Evolutionary conservation across 2,113 vertebrate species (phyloP), one percentile per base, ranked within the genome.

Genomic region (Larimichthys polyactis): DNA sequence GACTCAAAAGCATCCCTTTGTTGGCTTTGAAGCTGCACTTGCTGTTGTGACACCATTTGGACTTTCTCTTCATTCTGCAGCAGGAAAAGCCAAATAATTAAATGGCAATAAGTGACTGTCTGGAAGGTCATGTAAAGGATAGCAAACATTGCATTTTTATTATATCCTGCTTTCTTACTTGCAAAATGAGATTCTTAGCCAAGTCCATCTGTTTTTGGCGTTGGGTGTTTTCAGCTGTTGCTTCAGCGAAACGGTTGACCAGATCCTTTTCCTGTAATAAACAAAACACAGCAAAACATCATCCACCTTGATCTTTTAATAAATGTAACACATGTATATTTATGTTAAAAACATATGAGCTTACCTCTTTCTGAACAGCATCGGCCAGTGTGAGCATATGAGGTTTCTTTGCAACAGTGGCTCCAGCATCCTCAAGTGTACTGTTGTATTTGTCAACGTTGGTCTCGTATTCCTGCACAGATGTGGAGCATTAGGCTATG

Each of bases 11-110:
- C n/a, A 11, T 2, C 89, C 22, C 4, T 78, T 49, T 85, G 87
- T 59, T 91, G 90, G 71, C 78, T 96, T 91, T 95, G 81, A 4
- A 94, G 91, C 58, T 95, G 95, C 67, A 96, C 95, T 4, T 75
- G 36, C 36, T 40, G 93, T 63, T 94, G 85, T 5, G 11, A 82
- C 48, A 93, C 89, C 62, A 90, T 27, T 8, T 93, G 91, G 62
- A 96, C 91, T 82, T 97, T 96, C 4, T 90, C 95, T 90, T 97
- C 97, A 86, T 96, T 98, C 97, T 99, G 91, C 70, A 78, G 77
- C 70, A 84, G 19, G 54, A 68, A 87, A 81, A 79, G 14, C 5
- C 81, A 81, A 85, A 59, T 4, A 8, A 81, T 72, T 46, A 3
- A 22, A 71, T 54, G 17, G 1, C 24, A 40, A 19, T 22, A 66